Percentiles rank a stretch among this genome's conserved stretches.
Conservation (phyloP, 2,888 invertebrate species). For the Iphiclides podalirius region DNA sequence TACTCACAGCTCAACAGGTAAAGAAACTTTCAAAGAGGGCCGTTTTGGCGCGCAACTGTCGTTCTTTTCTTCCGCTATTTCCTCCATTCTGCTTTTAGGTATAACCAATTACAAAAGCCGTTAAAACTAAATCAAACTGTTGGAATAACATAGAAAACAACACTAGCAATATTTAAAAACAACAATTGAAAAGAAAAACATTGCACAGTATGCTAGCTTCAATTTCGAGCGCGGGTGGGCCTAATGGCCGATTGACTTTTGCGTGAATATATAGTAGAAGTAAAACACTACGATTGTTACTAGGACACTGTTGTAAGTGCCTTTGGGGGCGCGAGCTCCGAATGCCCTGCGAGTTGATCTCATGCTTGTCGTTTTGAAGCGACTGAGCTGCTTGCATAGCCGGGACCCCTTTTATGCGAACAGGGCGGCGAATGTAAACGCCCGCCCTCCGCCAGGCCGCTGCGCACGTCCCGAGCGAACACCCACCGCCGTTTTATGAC, state of each 20-base stretch:
- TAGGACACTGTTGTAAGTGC: no score
- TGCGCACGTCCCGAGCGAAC: background rate
- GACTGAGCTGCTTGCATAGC: background rate
- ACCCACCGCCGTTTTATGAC: background rate
- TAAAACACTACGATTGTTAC: no score
- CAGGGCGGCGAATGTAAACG: background rate
- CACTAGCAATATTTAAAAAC: background rate
- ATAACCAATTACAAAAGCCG: no score
- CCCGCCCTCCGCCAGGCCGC: background rate
- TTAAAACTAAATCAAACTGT: no score
- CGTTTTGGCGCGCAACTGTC: background rate
- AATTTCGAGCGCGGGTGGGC: background rate
- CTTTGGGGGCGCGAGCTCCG: background rate
- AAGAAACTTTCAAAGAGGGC: conserved; percentile 3
- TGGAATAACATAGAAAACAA: no score
- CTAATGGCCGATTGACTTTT: background rate
- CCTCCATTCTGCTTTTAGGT: no score
- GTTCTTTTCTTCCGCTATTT: conserved; percentile 1
- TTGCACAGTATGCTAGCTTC: background rate
- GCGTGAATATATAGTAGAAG: background rate
- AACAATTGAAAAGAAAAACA: background rate
- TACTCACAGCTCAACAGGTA: conserved; percentile 9
- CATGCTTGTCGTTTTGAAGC: background rate
- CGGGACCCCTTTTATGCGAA: background rate
- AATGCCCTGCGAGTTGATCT: background rate